Evolutionary conservation across 2,888 invertebrate genomes (phyloP).

Genomic region (Tenthredo mesomela): DNA sequence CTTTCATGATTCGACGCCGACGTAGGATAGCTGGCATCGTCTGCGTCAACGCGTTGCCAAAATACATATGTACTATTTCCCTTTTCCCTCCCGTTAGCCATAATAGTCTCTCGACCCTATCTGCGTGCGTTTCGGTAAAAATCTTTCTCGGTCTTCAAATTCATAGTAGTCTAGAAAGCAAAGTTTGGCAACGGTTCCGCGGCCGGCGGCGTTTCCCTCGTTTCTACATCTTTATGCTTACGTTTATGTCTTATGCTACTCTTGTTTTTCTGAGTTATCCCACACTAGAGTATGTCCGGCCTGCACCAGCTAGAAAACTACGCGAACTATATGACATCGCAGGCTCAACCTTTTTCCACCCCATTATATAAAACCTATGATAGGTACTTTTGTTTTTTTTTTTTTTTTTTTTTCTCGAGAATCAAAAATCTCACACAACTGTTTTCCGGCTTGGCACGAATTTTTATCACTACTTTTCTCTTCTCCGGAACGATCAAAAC

Average conservation of each 20-base stretch:
- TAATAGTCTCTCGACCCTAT: background rate
- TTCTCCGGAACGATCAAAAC: background rate
- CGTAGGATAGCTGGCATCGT: constrained; percentile 52
- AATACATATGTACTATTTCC: constrained; percentile 44
- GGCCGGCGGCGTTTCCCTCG: constrained; percentile 10
- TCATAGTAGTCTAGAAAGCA: constrained; percentile 36
- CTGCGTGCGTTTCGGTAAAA: background rate
- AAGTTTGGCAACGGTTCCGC: constrained; percentile 40
- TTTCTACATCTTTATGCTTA: constrained; percentile 41
- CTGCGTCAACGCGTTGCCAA: constrained; percentile 58
- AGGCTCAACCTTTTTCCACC: background rate
- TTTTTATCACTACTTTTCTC: background rate
- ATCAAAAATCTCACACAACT: constrained; percentile 7
- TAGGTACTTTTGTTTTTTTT: background rate
- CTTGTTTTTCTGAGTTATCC: constrained; percentile 37
- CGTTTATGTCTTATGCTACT: constrained; percentile 29
- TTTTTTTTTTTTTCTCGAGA: background rate
- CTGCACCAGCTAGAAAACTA: background rate
- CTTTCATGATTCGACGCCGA: constrained; percentile 59
- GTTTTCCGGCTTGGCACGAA: background rate
- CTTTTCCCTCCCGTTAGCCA: background rate
- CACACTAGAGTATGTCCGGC: constrained; percentile 12
- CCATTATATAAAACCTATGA: background rate
- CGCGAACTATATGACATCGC: background rate
- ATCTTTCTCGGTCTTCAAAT: background rate